Evolutionary conservation across 2,113 vertebrate genomes (phyloP).

Genomic region (Sylvilagus bachmani): DNA sequence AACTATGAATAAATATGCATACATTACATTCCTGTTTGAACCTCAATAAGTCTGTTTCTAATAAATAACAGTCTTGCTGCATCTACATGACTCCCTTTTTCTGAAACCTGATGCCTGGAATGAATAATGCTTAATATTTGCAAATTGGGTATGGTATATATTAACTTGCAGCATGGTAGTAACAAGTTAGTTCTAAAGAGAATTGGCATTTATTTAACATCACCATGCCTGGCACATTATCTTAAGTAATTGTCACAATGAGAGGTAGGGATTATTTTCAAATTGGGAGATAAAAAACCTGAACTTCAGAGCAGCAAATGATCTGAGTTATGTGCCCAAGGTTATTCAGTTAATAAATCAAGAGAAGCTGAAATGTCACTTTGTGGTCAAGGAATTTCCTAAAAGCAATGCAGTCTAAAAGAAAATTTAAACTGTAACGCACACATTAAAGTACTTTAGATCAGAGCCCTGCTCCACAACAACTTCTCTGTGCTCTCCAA

Average conservation of each 20-base stretch:
- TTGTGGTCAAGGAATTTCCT: slow-evolving; percentile 57
- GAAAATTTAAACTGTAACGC: neutral
- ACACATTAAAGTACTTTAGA: slow-evolving; percentile 2
- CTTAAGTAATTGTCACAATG: slow-evolving; percentile 24
- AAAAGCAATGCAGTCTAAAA: slow-evolving; percentile 28
- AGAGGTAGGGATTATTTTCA: slow-evolving; percentile 33
- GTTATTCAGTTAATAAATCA: slow-evolving; percentile 67
- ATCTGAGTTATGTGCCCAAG: neutral
- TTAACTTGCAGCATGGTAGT: slow-evolving; percentile 48
- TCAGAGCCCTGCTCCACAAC: neutral
- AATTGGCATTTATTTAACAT: slow-evolving; percentile 65
- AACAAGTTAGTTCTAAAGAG: slow-evolving; percentile 53
- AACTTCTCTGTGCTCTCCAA: neutral
- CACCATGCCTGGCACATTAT: neutral
- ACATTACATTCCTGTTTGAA: slow-evolving; percentile 65
- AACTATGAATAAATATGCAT: slow-evolving; percentile 73
- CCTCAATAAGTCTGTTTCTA: slow-evolving; percentile 78
- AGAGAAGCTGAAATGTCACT: slow-evolving; percentile 59
- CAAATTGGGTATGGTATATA: slow-evolving; percentile 45
- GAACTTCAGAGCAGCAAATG: slow-evolving; percentile 13
- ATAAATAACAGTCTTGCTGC: slow-evolving; percentile 71
- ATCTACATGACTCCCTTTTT: slow-evolving; percentile 54
- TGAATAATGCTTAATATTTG: slow-evolving; percentile 71
- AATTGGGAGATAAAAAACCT: slow-evolving; percentile 52
- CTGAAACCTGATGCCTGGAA: slow-evolving; percentile 64